phyloP scores from a whole-genome alignment of 2,113 vertebrate species.

The Piliocolobus tephrosceles region DNA sequence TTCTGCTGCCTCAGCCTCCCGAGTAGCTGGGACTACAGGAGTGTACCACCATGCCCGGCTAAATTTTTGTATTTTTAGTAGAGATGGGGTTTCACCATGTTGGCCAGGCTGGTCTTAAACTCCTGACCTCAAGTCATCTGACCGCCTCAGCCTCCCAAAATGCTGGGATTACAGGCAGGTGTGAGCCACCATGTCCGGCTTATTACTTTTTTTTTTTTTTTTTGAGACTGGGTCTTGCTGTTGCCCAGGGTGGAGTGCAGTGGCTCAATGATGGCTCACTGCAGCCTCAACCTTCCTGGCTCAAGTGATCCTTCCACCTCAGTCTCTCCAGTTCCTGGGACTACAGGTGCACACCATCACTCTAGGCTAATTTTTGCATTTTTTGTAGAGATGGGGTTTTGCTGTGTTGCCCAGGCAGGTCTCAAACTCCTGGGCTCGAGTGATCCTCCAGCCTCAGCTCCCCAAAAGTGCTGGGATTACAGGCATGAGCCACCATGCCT shows the following conservation, averaged over 20 bases:
- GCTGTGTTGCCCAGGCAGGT: background rate
- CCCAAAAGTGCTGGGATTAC: background rate
- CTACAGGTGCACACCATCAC: background rate
- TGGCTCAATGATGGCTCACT: background rate
- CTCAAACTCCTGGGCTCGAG: background rate
- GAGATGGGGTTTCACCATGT: background rate
- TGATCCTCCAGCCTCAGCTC: too few species aligned
- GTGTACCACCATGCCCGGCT: rapidly evolving
- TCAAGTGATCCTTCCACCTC: background rate
- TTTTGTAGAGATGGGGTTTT: background rate
- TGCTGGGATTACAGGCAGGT: background rate
- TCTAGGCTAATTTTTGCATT: background rate
- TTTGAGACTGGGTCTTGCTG: background rate
- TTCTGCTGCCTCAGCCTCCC: background rate
- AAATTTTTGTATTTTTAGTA: background rate
- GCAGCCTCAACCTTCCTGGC: background rate
- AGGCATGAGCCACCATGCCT: background rate
- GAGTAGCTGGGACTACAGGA: background rate
- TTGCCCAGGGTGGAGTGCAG: background rate
- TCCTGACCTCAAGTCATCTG: background rate
- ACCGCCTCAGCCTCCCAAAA: too few species aligned
- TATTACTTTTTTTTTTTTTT: background rate
- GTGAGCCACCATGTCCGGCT: background rate
- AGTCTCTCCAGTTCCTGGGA: background rate
- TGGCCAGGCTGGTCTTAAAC: background rate